Base-by-base conservation (phyloP, 2,888 invertebrate genomes). In the Ectobius pallidus region DNA sequence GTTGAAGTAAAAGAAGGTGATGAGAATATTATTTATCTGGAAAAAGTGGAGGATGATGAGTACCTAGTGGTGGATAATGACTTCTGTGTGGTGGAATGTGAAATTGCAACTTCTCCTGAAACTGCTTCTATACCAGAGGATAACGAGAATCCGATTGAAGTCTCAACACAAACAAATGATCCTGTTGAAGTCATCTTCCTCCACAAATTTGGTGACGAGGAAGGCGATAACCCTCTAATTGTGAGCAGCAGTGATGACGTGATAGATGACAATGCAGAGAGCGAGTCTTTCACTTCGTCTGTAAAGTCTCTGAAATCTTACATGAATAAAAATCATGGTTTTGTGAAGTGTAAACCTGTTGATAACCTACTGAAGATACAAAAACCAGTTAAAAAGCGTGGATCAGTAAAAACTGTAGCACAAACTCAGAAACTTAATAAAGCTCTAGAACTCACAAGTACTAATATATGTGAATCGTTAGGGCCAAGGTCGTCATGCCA, bases 1-100 rank as follows among this genome's bases (percentile, higher is more conserved):
- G 65, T 65, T 42, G 65, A 65, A 44, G 44, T 65, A n/a, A 20
- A 65, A 42, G 65, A 65, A 42, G 42, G 42, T 65, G 65, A 65
- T 18, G 65, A 42, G 39, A 42, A 65, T 22, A 65, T 65, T n/a
- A 44, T 65, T 25, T 65, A 65, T n/a, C 42, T 65, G 11, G 65
- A 65, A 22, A 65, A 65, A 22, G 22, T 65, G 3, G 65, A 65
- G 42, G 22, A 42, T 27, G 27, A 65, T 16, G 44, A 65, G 3
- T 42, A 44, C 42, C n/a, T 42, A 18, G 65, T 25, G 16, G 25
- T 34, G 39, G 42, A 25, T 16, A 42, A 65, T 16, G 65, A 65
- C 25, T 65, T 65, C 20, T 65, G 65, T 44, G 65, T 65, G 2
- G 44, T 65, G 4, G 65, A 65, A 42, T 65, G 65, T 65, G 65